These are phyloP conservation scores for Anthrax anthrax DNA, from an alignment of 2,888 invertebrate genomes.

Conservation along the genomic window DNA sequence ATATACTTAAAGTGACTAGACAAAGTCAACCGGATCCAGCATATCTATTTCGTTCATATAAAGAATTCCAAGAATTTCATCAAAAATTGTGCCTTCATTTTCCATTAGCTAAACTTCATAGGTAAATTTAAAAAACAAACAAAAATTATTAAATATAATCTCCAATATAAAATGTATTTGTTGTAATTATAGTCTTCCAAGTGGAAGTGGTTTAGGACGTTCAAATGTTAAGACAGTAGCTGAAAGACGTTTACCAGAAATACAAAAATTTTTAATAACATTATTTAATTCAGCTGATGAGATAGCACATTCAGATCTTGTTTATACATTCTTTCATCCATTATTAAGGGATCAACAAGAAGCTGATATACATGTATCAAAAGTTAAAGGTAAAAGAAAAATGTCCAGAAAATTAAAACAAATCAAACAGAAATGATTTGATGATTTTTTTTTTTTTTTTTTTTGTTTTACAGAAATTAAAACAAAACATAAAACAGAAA, in stretches of 20 bases:
- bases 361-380: constrained; percentile 61
- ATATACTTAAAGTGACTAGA: constrained; percentile 68
- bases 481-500: constrained; percentile 27
- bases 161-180: too few relatives aligned
- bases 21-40: constrained; percentile 75
- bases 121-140: constrained; percentile 49
- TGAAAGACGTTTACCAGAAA: constrained; percentile 76
- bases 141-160: background rate
- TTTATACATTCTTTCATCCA: constrained; percentile 98
- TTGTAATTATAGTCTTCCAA: constrained; percentile 41
- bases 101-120: constrained; percentile 79
- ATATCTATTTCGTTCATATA: constrained; percentile 84
- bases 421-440: too few relatives aligned
- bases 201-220: constrained; percentile 71
- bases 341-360: constrained; percentile 87
- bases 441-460: background rate
- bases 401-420: background rate
- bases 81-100: constrained; percentile 85
- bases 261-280: constrained; percentile 74
- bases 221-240: constrained; percentile 93
- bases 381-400: constrained; percentile 49
- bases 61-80: constrained; percentile 93
- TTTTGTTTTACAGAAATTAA: constrained; percentile 21
- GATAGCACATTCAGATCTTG: constrained; percentile 88
- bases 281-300: constrained; percentile 81